A percentile compares a stretch with the other conserved stretches of the same genome.
Conservation (phyloP, 2,888 invertebrate genomes). For the Seladonia tumulorum region DNA sequence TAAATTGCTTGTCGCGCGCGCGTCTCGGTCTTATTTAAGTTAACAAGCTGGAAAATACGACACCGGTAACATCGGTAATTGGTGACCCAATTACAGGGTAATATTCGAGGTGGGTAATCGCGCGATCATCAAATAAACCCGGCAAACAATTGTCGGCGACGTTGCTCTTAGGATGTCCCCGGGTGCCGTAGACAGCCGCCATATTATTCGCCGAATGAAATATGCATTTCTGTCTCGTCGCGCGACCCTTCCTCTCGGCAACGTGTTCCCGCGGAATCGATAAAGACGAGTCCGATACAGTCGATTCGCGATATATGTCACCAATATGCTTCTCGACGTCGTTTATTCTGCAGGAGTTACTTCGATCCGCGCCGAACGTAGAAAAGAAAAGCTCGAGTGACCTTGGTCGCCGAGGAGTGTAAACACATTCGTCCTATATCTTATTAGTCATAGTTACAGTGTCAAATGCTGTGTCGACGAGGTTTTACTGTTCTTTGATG, state of each 20-base stretch:
- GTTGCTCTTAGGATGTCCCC: not conserved
- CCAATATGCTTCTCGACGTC: no score
- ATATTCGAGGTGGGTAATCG: constrained; percentile 1
- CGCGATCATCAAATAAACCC: constrained; percentile 7
- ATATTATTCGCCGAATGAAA: constrained; percentile 28
- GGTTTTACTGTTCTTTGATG: no score
- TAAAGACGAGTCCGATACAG: constrained; percentile 21
- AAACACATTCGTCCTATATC: no score
- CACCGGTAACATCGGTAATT: not conserved
- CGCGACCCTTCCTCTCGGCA: not conserved
- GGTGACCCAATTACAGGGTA: constrained; percentile 9
- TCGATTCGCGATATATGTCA: no score
- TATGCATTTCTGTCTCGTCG: constrained; percentile 21
- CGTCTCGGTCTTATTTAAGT: not conserved
- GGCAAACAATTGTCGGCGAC: constrained; percentile 1
- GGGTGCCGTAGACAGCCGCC: not conserved
- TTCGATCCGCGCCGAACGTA: no score
- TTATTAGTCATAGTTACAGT: no score
- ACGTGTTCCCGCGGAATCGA: constrained; percentile 19
- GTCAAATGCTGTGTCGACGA: no score
- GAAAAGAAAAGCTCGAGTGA: no score
- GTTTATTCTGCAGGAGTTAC: no score
- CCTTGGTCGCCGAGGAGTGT: no score
- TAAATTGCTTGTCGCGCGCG: not conserved
- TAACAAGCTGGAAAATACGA: constrained; percentile 10